These are phyloP conservation scores for Drosophila leonis DNA, from an alignment of 2,888 invertebrate genomes.

Conservation along the genomic window DNA sequence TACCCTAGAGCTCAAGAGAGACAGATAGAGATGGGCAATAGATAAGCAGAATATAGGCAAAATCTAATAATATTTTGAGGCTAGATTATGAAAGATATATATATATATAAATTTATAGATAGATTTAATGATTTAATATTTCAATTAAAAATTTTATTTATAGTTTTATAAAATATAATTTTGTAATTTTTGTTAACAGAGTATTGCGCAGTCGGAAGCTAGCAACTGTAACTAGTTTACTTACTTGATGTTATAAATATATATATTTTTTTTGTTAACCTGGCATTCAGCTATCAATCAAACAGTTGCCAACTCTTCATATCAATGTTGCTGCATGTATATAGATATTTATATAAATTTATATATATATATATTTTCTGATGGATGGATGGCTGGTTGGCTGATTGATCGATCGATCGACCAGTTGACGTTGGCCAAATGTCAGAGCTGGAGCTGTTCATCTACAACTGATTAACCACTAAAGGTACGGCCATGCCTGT, in stretches of 20 bases:
- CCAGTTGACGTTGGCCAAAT: slow-evolving; percentile 70
- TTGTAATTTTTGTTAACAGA: not conserved
- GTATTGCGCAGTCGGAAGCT: not conserved
- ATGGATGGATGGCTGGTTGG: slow-evolving; percentile 73
- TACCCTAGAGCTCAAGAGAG: not conserved
- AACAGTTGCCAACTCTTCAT: slow-evolving; percentile 33
- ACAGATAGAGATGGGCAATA: not conserved
- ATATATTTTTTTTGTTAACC: slow-evolving; percentile 16
- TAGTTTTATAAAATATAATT: not conserved
- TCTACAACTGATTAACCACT: slow-evolving; percentile 68
- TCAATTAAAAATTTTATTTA: not conserved
- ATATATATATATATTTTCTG: slow-evolving; percentile 32
- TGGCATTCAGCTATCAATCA: slow-evolving; percentile 69
- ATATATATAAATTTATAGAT: not conserved
- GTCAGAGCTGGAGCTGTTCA: slow-evolving; percentile 54
- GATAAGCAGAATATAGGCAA: not conserved
- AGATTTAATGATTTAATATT: too few species aligned
- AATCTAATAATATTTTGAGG: not conserved
- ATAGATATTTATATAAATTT: slow-evolving; percentile 11
- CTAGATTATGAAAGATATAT: too few species aligned
- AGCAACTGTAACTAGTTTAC: not conserved
- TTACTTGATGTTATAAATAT: slow-evolving; percentile 1
- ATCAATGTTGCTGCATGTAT: slow-evolving; percentile 11
- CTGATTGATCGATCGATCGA: slow-evolving; percentile 76
- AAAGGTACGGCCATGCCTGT: slow-evolving; percentile 25